phyloP scores from a whole-genome alignment of 2,797 vertebrate genomes.

The Remorina albescens region DNA sequence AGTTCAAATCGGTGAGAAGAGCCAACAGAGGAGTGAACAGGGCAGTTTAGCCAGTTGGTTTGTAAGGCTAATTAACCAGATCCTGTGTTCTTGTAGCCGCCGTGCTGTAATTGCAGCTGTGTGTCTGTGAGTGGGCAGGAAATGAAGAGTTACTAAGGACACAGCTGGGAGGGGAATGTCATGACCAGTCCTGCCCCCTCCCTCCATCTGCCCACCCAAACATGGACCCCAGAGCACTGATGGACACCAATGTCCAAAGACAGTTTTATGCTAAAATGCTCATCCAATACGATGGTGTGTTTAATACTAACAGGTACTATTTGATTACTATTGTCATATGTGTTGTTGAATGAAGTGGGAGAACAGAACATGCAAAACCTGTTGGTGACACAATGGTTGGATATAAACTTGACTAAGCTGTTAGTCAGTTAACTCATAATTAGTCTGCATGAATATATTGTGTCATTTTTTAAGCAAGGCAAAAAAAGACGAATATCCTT shows the following conservation, averaged over 20 bases:
- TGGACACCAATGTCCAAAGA: conserved; percentile 17
- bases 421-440: background rate
- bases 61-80: conserved; percentile 62
- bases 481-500: background rate
- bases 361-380: background rate
- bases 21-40: conserved; percentile 29
- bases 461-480: background rate
- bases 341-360: conserved; percentile 7
- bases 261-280: background rate
- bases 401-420: background rate
- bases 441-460: background rate
- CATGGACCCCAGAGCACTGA: conserved; percentile 53
- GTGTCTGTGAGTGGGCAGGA: conserved; percentile 73
- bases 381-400: conserved; percentile 14
- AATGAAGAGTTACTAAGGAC: conserved; percentile 72
- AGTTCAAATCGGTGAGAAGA: conserved; percentile 23
- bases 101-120: conserved; percentile 66
- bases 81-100: conserved; percentile 42
- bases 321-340: background rate
- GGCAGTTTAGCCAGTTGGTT: conserved; percentile 31
- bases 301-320: background rate
- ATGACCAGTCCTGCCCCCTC: conserved; percentile 43
- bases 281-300: background rate
- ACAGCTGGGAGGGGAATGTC: conserved; percentile 68
- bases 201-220: conserved; percentile 44